A percentile compares a stretch with the other conserved stretches of the same genome.
phyloP scores from a whole-genome alignment of 2,113 vertebrate genomes.

The Onychostruthus taczanowskii region DNA sequence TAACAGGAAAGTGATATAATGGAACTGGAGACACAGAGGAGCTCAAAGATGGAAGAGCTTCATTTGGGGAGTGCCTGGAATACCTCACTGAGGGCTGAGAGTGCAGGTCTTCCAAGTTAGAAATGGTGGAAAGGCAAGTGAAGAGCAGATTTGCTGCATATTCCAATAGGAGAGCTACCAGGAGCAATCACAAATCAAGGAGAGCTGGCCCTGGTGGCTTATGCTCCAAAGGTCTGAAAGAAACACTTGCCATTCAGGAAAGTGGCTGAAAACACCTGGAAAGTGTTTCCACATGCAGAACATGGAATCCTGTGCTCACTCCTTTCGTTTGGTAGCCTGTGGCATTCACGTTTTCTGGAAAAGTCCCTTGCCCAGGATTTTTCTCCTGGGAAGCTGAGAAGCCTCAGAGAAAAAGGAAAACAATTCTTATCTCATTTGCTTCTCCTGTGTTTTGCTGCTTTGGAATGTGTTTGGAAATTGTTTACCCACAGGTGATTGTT shows the following conservation, averaged over 20 bases:
- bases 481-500: no score
- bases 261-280: neutral
- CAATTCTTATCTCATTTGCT: neutral
- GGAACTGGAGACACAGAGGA: neutral
- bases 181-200: neutral
- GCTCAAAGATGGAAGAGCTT: neutral
- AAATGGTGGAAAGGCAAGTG: neutral
- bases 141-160: neutral
- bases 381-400: neutral
- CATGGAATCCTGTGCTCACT: no score
- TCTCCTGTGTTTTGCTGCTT: neutral
- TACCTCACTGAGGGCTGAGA: neutral
- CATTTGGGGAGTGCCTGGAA: neutral
- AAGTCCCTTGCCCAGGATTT: neutral
- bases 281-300: neutral
- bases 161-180: neutral
- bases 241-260: accelerated
- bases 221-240: neutral
- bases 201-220: neutral
- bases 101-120: neutral
- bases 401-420: neutral
- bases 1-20: neutral
- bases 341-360: neutral
- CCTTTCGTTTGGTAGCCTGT: neutral
- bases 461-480: neutral